Base-by-base conservation (phyloP, 2,888 invertebrate species). In the Drosophila anceps region DNA sequence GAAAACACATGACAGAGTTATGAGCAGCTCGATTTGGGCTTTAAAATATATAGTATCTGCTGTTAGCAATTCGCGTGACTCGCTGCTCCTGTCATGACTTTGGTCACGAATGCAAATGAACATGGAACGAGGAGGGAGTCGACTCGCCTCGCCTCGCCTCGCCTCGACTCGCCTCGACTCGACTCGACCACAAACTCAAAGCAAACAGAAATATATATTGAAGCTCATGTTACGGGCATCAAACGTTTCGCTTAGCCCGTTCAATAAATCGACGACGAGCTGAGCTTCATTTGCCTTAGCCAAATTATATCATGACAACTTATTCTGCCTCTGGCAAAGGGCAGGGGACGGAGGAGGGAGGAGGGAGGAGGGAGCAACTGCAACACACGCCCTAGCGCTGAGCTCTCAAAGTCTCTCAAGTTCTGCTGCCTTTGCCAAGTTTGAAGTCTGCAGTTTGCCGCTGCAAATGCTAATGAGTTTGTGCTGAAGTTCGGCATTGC, bases 31-130 rank as follows among this genome's bases (percentile, higher is more conserved):
- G 20, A 33, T 31, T 35, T 20, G 37, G 61, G 44, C 65, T 46
- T 69, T 65, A 48, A 48, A 64, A 73, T 63, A 65, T 61, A 48
- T n/a, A n/a, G n/a, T 74, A 48, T 72, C 6, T 44, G n/a, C 29
- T 61, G 27, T 66, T 55, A 12, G 8, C 62, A n/a, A 79, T 79
- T 88, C 84, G 89, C 83, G 83, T 84, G 83, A 84, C 87, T 88
- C 81, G 89, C 73, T 62, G 31, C 81, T 79, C 64, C 82, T 78
- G 84, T 90, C 81, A 84, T 84, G 81, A 73, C 50, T 78, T 68
- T 67, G 78, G 84, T 84, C 84, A 84, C 84, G 84, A 84, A 90
- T 86, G 79, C 83, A 83, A 82, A 88, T 85, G 83, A 85, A 85
- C 86, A 79, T 76, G 79, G 69, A 61, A 10, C 46, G 31, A n/a